Base-by-base conservation (phyloP, 2,113 vertebrate species). In the Petrocephalus microphthalmus region DNA sequence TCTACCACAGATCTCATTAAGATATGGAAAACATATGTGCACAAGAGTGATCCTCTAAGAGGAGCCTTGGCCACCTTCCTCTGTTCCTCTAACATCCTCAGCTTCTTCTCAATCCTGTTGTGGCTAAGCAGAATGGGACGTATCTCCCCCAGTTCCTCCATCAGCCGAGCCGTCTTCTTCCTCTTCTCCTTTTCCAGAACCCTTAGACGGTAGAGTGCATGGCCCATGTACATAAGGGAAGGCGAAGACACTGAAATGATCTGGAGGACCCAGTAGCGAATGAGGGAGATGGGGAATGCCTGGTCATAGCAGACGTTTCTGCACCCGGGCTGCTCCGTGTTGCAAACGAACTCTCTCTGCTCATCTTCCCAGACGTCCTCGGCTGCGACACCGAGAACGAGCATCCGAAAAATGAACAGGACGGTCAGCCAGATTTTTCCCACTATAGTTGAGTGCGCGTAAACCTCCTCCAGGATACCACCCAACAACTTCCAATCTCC, bases 401-500 rank as follows among this genome's bases (percentile, higher is more conserved):
- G 91, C 97, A 99, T 98, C 74, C 97, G 95, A 91, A 99, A 99
- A 92, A 98, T 97, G 93, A 99, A 99, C 74, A 99, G 96, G 90
- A 98, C 96, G 2, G 97, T 98, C 25, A 99, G 96, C 97, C 97
- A 99, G 92, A 98, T 98, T 94, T 99, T 98, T 74, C 98, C 97
- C 91, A 99, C 96, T 0, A 97, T 97, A 52, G 97, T 98, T 88
- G 97, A 99, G 91, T 98, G 96, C 90, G 97, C 96, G 91, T 98
- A 97, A 88, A 98, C 98, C 94, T 99, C 97, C 92, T 99, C 98
- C 90, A 99, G 94, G 94, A 99, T 96, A 91, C 97, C 95, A 91
- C 97, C 97, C 92, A 99, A 88, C 92, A 99, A 94, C 93, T 98
- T 98, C 98, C 97, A 98, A 91, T 99, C 97, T 89, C 98, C 97